Percentiles rank a stretch among this genome's conserved stretches.
These are phyloP conservation scores for Drosophila leontia DNA, from an alignment of 1,140 invertebrate species.

Conservation along the genomic window DNA sequence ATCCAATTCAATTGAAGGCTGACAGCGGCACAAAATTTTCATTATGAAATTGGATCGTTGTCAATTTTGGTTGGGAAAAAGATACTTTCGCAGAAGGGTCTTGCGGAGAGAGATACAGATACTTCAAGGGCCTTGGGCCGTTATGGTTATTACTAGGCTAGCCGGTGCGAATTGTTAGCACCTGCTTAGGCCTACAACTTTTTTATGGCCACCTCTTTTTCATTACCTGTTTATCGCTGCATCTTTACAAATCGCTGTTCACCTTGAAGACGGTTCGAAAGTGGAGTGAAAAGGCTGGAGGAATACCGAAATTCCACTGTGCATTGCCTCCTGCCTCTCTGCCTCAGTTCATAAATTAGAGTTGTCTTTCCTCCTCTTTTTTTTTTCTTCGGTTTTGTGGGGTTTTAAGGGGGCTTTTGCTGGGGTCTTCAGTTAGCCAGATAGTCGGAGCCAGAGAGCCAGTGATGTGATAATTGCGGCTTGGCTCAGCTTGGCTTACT, in stretches of 20 bases:
- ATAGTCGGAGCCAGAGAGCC: conserved; percentile 7
- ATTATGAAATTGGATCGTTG: conserved; percentile 83
- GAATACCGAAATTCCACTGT: conserved; percentile 43
- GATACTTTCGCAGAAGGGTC: not conserved
- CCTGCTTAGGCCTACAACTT: conserved; percentile 67
- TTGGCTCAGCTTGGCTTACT: conserved; percentile 73
- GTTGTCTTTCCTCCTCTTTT: conserved; percentile 37
- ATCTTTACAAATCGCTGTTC: conserved; percentile 70
- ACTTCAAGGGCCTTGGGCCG: conserved; percentile 22
- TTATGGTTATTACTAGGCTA: conserved; percentile 52
- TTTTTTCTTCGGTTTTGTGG: not conserved
- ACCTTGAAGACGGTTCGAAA: conserved; percentile 56
- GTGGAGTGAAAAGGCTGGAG: conserved; percentile 61
- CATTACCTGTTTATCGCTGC: conserved; percentile 62
- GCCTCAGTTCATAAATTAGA: conserved; percentile 79
- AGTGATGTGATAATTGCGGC: conserved; percentile 83
- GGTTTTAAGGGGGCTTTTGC: conserved; percentile 1
- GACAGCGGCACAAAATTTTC: conserved; percentile 76
- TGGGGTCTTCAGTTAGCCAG: conserved; percentile 31
- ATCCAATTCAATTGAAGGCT: conserved; percentile 79
- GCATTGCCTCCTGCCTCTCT: conserved; percentile 23
- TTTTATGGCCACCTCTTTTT: conserved; percentile 29
- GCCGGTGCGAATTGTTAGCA: conserved; percentile 58
- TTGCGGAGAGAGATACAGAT: too few species aligned
- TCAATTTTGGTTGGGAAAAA: conserved; percentile 56